A percentile compares a stretch with the other conserved stretches of the same genome.
Conservation (phyloP, 1,140 invertebrate genomes). For the Drosophila eugracilis region DNA sequence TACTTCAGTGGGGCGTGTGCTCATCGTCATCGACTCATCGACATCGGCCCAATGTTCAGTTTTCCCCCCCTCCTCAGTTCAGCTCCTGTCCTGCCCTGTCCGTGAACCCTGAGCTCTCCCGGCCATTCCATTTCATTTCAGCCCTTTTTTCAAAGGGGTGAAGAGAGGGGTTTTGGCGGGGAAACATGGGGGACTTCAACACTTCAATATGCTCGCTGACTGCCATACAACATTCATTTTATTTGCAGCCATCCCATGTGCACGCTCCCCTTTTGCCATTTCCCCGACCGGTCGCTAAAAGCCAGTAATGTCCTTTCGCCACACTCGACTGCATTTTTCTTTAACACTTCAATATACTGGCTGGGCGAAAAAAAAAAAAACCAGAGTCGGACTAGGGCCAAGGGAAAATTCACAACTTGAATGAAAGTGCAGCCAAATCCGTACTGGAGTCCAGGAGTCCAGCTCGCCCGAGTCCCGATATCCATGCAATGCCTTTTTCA, state of each 20-base stretch:
- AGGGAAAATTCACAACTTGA: conserved; percentile 60
- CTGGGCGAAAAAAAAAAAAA: conserved; percentile 30
- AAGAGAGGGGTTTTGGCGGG: conserved; percentile 2
- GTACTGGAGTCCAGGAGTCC: conserved; percentile 40
- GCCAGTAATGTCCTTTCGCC: conserved; percentile 82
- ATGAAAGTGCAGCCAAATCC: conserved; percentile 69
- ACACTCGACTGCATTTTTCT: conserved; percentile 83
- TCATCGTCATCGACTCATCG: conserved; percentile 72
- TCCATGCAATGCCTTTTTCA: conserved; percentile 60
- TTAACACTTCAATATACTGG: conserved; percentile 82
- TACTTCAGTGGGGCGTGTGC: conserved; percentile 78
- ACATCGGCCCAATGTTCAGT: conserved; percentile 43
- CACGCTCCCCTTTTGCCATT: conserved; percentile 18
- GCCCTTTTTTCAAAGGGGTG: too few species aligned
- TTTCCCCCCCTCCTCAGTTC: conserved; percentile 35
- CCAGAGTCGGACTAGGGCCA: conserved; percentile 32
- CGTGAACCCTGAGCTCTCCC: conserved; percentile 29
- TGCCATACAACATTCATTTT: conserved; percentile 80
- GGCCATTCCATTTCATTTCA: conserved; percentile 8
- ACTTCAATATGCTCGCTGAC: conserved; percentile 79
- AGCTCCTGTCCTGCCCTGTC: conserved; percentile 25
- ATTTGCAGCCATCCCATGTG: conserved; percentile 66
- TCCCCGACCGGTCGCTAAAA: conserved; percentile 68
- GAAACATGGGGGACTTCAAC: conserved; percentile 61
- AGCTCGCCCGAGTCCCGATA: conserved; percentile 45